A percentile compares a stretch with the other conserved stretches of the same genome.
Conservation (phyloP, 2,888 invertebrate species). For the Caenorhabditis afra region DNA sequence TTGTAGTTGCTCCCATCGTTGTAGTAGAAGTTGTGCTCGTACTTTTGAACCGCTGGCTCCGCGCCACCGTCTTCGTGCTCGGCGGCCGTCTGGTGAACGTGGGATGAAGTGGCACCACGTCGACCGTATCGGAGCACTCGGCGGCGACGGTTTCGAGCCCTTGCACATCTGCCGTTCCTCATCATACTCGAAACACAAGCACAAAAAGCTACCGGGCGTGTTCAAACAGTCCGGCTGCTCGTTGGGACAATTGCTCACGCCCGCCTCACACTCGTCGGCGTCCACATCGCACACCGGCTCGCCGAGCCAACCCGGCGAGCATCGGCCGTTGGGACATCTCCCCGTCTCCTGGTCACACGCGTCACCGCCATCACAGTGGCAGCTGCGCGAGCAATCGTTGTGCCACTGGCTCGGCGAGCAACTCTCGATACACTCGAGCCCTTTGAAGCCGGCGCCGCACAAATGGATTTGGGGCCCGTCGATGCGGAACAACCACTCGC, state of each 20-base stretch:
- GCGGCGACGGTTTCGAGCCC: constrained; percentile 42
- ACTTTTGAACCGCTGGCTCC: no score
- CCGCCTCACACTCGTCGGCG: constrained; percentile 85
- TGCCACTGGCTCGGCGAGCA: constrained; percentile 72
- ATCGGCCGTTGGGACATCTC: constrained; percentile 74
- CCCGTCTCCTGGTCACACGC: constrained; percentile 78
- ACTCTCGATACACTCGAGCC: constrained; percentile 79
- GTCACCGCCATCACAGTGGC: constrained; percentile 77
- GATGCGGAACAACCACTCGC: constrained; percentile 80
- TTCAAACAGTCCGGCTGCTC: constrained; percentile 94
- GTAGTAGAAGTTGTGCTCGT: no score
- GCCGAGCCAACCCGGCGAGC: constrained; percentile 77
- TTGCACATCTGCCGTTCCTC: constrained; percentile 62
- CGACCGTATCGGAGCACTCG: constrained; percentile 55
- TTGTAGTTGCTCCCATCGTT: no score
- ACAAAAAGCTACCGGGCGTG: constrained; percentile 91
- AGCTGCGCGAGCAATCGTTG: constrained; percentile 70
- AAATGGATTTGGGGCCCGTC: constrained; percentile 77
- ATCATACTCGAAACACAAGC: constrained; percentile 86
- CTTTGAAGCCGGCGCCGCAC: constrained; percentile 80
- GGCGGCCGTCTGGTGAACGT: constrained; percentile 42
- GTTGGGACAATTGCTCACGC: constrained; percentile 80
- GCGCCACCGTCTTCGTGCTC: constrained; percentile 19
- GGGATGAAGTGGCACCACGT: constrained; percentile 57
- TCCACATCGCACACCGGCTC: constrained; percentile 81